phyloP scores from a whole-genome alignment of 2,797 vertebrate genomes.

The Chlorospingus semifuscus region DNA sequence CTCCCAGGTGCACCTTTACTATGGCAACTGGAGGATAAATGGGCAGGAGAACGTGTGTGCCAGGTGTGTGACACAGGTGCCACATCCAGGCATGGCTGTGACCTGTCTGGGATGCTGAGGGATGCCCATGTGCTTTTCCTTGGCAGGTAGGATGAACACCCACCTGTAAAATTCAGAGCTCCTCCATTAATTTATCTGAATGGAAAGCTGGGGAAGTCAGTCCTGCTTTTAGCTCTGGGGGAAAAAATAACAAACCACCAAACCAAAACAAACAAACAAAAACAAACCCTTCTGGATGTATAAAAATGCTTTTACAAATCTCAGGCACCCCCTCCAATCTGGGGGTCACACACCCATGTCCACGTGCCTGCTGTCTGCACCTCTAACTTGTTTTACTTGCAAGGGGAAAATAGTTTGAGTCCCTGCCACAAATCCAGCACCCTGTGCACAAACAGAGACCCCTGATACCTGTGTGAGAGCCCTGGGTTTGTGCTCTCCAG shows the following conservation, averaged over 20 bases:
- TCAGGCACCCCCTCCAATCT: neutral
- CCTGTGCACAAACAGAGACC: neutral
- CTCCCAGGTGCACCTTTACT: neutral
- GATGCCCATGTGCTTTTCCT: accelerated
- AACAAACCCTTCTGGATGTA: neutral
- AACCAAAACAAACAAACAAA: neutral
- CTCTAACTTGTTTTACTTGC: neutral
- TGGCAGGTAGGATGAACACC: neutral
- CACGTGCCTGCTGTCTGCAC: accelerated
- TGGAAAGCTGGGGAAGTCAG: neutral
- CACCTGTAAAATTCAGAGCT: neutral
- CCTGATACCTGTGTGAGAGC: neutral
- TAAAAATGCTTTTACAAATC: neutral
- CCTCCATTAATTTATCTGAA: neutral
- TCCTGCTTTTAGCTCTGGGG: neutral
- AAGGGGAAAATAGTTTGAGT: neutral
- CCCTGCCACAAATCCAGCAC: neutral
- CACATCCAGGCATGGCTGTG: accelerated
- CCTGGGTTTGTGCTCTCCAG: neutral
- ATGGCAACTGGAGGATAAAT: neutral
- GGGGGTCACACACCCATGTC: accelerated
- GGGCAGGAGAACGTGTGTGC: neutral
- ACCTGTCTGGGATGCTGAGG: accelerated
- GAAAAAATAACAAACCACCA: neutral
- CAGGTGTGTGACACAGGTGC: neutral